Conservation (phyloP, 2,797 vertebrate species). For the Gymnoscopelus microlampas region DNA sequence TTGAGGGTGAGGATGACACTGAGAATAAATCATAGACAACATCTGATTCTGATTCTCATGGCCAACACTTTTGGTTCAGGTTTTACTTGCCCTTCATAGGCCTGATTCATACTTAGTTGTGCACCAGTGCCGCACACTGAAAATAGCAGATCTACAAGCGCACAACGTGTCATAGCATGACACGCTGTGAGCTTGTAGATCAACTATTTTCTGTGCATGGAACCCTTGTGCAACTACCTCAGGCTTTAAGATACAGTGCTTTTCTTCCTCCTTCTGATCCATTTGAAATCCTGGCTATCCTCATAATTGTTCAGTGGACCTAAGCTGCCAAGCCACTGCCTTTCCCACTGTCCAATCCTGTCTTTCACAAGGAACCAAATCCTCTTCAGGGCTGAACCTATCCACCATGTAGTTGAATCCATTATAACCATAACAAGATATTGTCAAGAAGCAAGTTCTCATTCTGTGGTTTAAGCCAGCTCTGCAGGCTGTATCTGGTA, state of each 20-base stretch:
- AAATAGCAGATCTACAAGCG: conserved; percentile 40
- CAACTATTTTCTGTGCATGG: no score
- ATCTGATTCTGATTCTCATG: conserved; percentile 49
- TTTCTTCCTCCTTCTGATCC: conserved; percentile 26
- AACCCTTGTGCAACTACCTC: no score
- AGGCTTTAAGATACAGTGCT: no score
- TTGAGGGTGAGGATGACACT: conserved; percentile 47
- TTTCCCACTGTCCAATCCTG: conserved; percentile 29
- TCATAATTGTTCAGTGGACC: conserved; percentile 44
- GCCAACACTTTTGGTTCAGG: conserved; percentile 11
- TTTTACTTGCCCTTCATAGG: conserved; percentile 7
- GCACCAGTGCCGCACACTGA: conserved; percentile 1
- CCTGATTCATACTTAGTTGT: no score
- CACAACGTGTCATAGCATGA: no score
- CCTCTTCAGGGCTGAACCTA: conserved; percentile 38
- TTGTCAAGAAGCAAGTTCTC: conserved; percentile 6
- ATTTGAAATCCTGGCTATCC: conserved; percentile 46
- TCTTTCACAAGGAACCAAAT: conserved; percentile 43
- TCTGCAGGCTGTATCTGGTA: neutral
- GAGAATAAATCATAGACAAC: conserved; percentile 23
- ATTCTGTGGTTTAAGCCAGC: neutral
- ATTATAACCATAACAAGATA: conserved; percentile 15
- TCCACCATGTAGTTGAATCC: conserved; percentile 37
- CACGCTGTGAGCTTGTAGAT: no score
- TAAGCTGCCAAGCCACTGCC: conserved; percentile 42